These are phyloP conservation scores for Deilephila porcellus DNA, from an alignment of 2,888 invertebrate species.

Conservation along the genomic window DNA sequence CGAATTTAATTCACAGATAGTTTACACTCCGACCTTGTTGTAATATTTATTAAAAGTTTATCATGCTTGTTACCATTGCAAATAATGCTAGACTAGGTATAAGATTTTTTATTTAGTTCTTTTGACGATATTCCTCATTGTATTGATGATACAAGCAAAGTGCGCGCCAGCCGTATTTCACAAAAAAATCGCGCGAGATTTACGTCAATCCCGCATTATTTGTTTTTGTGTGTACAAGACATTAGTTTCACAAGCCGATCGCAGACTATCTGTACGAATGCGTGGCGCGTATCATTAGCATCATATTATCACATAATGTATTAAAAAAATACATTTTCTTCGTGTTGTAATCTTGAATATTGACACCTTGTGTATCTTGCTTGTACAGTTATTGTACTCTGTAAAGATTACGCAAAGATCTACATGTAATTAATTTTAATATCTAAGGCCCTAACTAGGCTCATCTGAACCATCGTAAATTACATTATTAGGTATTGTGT, in stretches of 20 bases:
- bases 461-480: too few species aligned
- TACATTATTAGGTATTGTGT: too few species aligned
- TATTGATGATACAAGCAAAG: background rate
- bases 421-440: too few species aligned
- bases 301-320: background rate
- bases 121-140: background rate
- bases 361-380: background rate
- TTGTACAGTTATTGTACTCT: background rate
- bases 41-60: background rate
- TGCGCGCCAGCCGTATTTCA: background rate
- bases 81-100: background rate
- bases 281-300: background rate
- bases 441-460: too few species aligned
- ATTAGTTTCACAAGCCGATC: background rate
- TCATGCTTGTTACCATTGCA: background rate
- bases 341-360: background rate
- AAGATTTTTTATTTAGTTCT: background rate
- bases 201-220: background rate
- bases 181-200: background rate
- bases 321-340: background rate
- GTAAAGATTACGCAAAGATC: background rate
- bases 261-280: background rate
- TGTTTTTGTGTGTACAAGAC: background rate
- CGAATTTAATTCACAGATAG: background rate
- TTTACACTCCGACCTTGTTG: background rate